Percentiles rank a stretch among this genome's conserved stretches.
phyloP scores from a whole-genome alignment of 2,888 invertebrate species.

The Mechanitis messenoides region DNA sequence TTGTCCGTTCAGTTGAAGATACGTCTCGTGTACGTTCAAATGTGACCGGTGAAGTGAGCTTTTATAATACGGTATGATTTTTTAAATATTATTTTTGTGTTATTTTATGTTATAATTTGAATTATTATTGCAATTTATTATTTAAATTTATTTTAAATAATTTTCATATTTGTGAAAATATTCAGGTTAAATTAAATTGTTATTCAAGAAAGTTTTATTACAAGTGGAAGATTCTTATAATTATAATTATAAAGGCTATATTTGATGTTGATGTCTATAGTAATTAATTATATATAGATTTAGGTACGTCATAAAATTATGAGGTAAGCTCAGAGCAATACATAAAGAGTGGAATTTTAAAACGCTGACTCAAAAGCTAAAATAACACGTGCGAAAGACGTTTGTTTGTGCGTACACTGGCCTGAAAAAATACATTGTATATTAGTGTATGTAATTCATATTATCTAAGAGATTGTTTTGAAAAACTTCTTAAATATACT shows the following conservation, averaged over 20 bases:
- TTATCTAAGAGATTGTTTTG: too few relatives aligned
- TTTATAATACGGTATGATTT: neutral
- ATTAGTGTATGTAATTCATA: neutral
- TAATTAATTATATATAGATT: conserved; percentile 5
- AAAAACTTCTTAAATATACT: too few relatives aligned
- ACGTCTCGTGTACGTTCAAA: neutral
- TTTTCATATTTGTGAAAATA: too few relatives aligned
- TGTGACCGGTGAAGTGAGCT: neutral
- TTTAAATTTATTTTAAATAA: neutral
- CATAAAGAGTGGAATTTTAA: conserved; percentile 28
- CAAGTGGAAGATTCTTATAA: too few relatives aligned
- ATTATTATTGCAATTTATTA: too few relatives aligned
- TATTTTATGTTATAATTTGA: neutral
- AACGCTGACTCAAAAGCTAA: conserved; percentile 32
- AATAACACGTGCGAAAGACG: conserved; percentile 21
- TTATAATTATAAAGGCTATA: neutral
- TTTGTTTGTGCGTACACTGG: conserved; percentile 15
- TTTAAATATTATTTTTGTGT: neutral
- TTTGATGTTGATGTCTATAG: neutral
- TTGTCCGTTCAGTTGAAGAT: conserved; percentile 44
- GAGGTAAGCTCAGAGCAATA: conserved; percentile 17
- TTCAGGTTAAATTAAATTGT: too few relatives aligned
- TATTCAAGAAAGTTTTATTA: too few relatives aligned
- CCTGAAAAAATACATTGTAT: neutral
- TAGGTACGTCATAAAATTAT: conserved; percentile 16